Conservation (phyloP, 2,113 vertebrate species). For the Petroica traversi region DNA sequence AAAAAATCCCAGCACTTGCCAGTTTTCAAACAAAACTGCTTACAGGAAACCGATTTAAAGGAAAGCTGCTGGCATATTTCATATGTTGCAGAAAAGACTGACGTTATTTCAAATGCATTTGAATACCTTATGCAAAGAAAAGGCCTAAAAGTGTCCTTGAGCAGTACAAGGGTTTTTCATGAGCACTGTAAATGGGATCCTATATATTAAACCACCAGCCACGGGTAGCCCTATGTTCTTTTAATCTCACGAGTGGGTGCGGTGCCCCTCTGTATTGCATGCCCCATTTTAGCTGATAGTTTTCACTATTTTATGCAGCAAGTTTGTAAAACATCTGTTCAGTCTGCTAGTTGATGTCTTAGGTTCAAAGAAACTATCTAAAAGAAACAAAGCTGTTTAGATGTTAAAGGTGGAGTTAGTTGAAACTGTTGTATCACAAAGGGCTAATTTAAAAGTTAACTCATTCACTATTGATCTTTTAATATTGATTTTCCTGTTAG, state of each 20-base stretch:
- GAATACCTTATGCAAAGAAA: slow-evolving; percentile 22
- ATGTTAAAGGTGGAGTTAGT: background rate
- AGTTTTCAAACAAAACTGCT: slow-evolving; percentile 63
- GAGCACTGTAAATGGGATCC: background rate
- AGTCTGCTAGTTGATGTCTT: background rate
- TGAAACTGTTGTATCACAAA: slow-evolving; percentile 24
- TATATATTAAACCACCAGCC: background rate
- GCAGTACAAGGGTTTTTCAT: slow-evolving; percentile 15
- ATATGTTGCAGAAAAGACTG: slow-evolving; percentile 35
- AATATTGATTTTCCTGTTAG: slow-evolving; percentile 3
- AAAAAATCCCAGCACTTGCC: background rate
- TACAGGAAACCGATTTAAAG: slow-evolving; percentile 28
- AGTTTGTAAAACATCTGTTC: background rate
- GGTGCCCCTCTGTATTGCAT: background rate
- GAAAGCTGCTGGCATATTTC: slow-evolving; percentile 22
- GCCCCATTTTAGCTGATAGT: background rate
- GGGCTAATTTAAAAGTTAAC: slow-evolving; percentile 42
- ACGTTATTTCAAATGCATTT: slow-evolving; percentile 43
- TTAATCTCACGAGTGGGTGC: background rate
- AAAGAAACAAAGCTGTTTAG: background rate
- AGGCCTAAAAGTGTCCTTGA: slow-evolving; percentile 38
- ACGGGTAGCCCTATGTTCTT: background rate
- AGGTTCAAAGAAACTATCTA: background rate
- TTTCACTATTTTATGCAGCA: background rate
- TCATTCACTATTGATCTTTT: background rate